phyloP scores from a whole-genome alignment of 1,140 invertebrate genomes.

The Luehdorfia chinensis region DNA sequence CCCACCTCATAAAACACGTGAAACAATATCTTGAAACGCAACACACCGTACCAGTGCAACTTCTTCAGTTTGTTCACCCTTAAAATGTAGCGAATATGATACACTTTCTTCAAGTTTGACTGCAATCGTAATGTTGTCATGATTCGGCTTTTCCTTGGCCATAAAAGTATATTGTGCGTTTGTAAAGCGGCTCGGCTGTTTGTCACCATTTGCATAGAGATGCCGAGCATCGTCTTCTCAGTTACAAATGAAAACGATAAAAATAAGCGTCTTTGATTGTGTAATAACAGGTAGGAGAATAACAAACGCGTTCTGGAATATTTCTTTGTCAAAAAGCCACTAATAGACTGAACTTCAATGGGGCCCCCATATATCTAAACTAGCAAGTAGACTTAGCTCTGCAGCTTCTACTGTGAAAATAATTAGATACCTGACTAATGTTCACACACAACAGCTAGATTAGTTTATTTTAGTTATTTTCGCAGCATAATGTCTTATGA shows the following conservation, averaged over 20 bases:
- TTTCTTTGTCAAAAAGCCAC: too few relatives aligned
- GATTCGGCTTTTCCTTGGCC: constrained; percentile 62
- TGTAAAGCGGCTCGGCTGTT: constrained; percentile 68
- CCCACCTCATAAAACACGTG: constrained; percentile 74
- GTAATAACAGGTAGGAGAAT: constrained; percentile 19
- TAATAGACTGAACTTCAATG: too few relatives aligned
- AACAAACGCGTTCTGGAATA: too few relatives aligned
- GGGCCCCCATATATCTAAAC: too few relatives aligned
- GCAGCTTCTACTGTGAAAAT: too few relatives aligned
- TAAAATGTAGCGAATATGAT: constrained; percentile 26
- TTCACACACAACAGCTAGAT: too few relatives aligned
- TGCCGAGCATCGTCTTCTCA: constrained; percentile 20
- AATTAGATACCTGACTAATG: too few relatives aligned
- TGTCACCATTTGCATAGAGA: constrained; percentile 74
- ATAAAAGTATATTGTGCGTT: constrained; percentile 76
- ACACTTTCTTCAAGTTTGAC: constrained; percentile 12
- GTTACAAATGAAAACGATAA: constrained; percentile 7
- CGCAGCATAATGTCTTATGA: too few relatives aligned
- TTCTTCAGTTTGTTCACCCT: constrained; percentile 9
- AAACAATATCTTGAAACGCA: constrained; percentile 68
- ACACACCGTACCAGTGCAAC: constrained; percentile 24
- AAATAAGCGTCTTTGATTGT: constrained; percentile 15
- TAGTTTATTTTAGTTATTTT: too few relatives aligned
- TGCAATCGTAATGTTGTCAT: constrained; percentile 25
- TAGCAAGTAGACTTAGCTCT: too few relatives aligned